Percentiles rank a stretch among this genome's conserved stretches.
Evolutionary conservation across 2,888 invertebrate species (phyloP).

Genomic region (Drosophila fungiperda): DNA sequence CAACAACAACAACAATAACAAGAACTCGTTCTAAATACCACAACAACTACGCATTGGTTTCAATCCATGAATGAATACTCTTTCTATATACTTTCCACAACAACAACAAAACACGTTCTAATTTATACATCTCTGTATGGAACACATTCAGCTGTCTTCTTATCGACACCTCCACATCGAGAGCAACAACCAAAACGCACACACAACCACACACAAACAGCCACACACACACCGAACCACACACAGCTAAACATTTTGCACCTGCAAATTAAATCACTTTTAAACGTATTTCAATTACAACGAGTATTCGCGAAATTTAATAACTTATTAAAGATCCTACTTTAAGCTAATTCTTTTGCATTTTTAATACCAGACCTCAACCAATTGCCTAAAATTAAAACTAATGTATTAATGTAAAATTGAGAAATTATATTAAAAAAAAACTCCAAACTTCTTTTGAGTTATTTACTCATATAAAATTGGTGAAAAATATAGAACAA

Average conservation of each 20-base stretch:
- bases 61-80: slow-evolving; percentile 20
- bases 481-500: slow-evolving; percentile 14
- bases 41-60: slow-evolving; percentile 15
- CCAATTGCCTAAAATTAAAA: background rate
- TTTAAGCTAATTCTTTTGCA: background rate
- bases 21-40: slow-evolving; percentile 27
- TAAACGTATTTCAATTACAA: slow-evolving; percentile 20
- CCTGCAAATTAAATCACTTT: slow-evolving; percentile 37
- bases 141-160: slow-evolving; percentile 40
- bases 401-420: background rate
- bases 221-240: slow-evolving; percentile 12
- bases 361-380: background rate
- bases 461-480: background rate
- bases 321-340: background rate
- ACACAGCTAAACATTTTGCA: slow-evolving; percentile 37
- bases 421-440: background rate
- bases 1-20: slow-evolving; percentile 10
- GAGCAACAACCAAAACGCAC: slow-evolving; percentile 18
- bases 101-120: background rate
- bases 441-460: background rate
- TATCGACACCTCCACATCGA: slow-evolving; percentile 31
- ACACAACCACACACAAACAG: slow-evolving; percentile 11
- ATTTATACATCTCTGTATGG: slow-evolving; percentile 16
- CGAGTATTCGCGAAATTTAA: slow-evolving; percentile 10
- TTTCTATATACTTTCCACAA: slow-evolving; percentile 24